These are phyloP conservation scores for Cheiracanthium punctorium DNA, from an alignment of 2,888 invertebrate species.

Conservation along the genomic window DNA sequence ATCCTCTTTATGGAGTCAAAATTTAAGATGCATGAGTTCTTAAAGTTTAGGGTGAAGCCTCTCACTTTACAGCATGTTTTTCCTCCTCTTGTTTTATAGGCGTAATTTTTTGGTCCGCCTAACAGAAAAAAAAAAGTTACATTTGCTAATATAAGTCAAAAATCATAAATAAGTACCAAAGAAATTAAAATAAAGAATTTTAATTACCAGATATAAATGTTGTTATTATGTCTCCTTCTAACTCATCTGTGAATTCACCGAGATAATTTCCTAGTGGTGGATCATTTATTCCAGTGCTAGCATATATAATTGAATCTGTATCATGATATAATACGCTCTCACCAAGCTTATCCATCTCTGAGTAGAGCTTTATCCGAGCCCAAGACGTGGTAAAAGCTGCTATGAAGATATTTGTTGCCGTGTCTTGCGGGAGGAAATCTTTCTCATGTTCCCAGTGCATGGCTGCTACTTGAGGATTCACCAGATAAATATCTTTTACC, in stretches of 20 bases:
- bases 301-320: background rate
- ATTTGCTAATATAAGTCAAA: too few species aligned
- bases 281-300: background rate
- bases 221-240: too few species aligned
- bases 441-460: background rate
- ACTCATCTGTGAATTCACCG: background rate
- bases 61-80: slow-evolving; percentile 8
- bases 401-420: background rate
- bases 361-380: slow-evolving; percentile 1
- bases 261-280: background rate
- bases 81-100: background rate
- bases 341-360: background rate
- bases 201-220: too few species aligned
- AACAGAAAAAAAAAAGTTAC: too few species aligned
- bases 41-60: slow-evolving; percentile 8
- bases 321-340: background rate
- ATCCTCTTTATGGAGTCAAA: background rate
- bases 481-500: slow-evolving; percentile 26
- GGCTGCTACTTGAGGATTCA: slow-evolving; percentile 5
- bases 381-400: background rate
- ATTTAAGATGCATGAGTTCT: background rate
- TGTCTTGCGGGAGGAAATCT: slow-evolving; percentile 7
- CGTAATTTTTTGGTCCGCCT: slow-evolving; percentile 22
- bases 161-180: too few species aligned
- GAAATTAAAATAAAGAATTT: too few species aligned